Percentiles rank a stretch among this genome's conserved stretches.
Evolutionary conservation across 2,888 invertebrate species (phyloP).

Genomic region (Cerastoderma edule): DNA sequence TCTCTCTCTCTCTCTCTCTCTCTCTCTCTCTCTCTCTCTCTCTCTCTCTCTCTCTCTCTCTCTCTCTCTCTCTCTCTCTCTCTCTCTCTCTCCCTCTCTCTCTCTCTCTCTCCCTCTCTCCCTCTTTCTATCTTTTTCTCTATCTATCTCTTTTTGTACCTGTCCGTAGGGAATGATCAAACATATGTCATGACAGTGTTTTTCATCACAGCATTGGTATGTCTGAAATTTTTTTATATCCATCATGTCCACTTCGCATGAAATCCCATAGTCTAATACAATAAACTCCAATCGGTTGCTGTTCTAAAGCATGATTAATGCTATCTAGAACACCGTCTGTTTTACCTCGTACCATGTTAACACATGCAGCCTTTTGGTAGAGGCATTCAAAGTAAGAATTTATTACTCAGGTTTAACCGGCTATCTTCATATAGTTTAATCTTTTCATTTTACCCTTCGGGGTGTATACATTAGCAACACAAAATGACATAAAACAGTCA

Average conservation of each 20-base stretch:
- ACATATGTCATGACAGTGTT: too few species aligned
- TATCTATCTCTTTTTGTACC: not conserved
- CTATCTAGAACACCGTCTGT: not conserved
- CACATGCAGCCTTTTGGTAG: slow-evolving; percentile 15
- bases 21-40: not conserved
- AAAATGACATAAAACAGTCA: slow-evolving; percentile 64
- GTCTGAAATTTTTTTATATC: too few species aligned
- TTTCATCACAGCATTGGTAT: too few species aligned
- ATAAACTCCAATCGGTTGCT: too few species aligned
- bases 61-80: not conserved
- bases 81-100: not conserved
- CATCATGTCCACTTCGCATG: too few species aligned
- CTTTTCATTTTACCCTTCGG: slow-evolving; percentile 62
- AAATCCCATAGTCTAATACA: too few species aligned
- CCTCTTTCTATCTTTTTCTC: not conserved
- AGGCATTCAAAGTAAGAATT: slow-evolving; percentile 22
- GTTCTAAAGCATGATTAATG: too few species aligned
- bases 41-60: not conserved
- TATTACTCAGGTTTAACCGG: slow-evolving; percentile 44
- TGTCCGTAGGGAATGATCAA: too few species aligned
- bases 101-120: not conserved
- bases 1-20: slow-evolving; percentile 1
- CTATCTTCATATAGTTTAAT: slow-evolving; percentile 58
- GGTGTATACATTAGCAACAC: slow-evolving; percentile 65
- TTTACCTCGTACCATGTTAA: not conserved